Percentiles rank a stretch among this genome's conserved stretches.
Evolutionary conservation across 2,113 vertebrate species (phyloP).

Genomic region (Excalfactoria chinensis): DNA sequence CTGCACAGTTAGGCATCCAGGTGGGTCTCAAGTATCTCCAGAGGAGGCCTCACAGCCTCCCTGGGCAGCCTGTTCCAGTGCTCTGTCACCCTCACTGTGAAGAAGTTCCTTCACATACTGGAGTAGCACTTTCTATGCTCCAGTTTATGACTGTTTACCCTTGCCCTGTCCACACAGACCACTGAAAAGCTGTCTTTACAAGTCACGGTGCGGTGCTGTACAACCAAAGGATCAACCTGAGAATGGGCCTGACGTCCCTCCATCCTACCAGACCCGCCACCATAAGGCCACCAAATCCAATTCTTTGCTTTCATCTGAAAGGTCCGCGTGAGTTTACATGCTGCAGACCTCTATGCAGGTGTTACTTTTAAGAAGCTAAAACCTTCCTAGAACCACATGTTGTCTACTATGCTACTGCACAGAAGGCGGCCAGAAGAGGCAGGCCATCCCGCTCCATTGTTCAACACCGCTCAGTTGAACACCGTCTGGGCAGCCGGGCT

Average conservation of each 20-base stretch:
- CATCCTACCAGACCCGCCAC: background rate
- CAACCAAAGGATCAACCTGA: background rate
- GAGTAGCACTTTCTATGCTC: too few species aligned
- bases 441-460: background rate
- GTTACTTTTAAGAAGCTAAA: background rate
- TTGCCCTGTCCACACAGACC: too few species aligned
- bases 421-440: background rate
- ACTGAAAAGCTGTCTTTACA: background rate
- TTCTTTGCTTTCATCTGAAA: background rate
- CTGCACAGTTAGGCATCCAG: too few species aligned
- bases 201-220: accelerated
- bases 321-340: accelerated
- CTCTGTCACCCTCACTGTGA: too few species aligned
- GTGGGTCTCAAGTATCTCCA: too few species aligned
- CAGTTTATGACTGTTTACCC: too few species aligned
- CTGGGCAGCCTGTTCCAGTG: too few species aligned
- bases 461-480: background rate
- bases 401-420: background rate
- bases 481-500: too few species aligned
- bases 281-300: accelerated
- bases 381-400: background rate
- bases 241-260: background rate
- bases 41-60: too few species aligned
- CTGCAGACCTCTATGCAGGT: accelerated
- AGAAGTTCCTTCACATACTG: too few species aligned